Evolutionary conservation across 2,888 invertebrate species (phyloP).

Genomic region (Nineta flava): DNA sequence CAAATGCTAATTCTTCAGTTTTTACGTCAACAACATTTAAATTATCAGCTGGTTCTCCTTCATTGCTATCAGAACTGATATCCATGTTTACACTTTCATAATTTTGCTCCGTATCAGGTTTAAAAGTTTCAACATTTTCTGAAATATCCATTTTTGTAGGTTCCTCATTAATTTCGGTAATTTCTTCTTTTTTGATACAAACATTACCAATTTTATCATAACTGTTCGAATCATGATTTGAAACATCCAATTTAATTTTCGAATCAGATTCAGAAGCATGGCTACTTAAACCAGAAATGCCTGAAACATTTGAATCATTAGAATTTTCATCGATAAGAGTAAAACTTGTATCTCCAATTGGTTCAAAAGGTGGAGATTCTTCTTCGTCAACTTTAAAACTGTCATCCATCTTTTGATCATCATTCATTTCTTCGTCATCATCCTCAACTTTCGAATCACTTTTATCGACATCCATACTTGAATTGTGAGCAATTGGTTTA

Average conservation of each 20-base stretch:
- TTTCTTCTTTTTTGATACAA: slow-evolving; percentile 35
- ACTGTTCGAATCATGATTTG: slow-evolving; percentile 41
- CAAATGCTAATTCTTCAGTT: background rate
- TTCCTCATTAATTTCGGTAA: slow-evolving; percentile 17
- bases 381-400: slow-evolving; percentile 38
- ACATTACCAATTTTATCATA: slow-evolving; percentile 43
- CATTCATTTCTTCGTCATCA: slow-evolving; percentile 20
- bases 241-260: slow-evolving; percentile 19
- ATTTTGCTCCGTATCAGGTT: background rate
- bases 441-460: slow-evolving; percentile 15
- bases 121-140: slow-evolving; percentile 17
- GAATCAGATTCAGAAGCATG: slow-evolving; percentile 27
- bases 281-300: slow-evolving; percentile 36
- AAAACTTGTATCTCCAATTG: slow-evolving; percentile 27
- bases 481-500: slow-evolving; percentile 32
- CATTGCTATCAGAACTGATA: background rate
- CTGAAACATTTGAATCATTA: slow-evolving; percentile 39
- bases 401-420: slow-evolving; percentile 27
- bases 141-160: slow-evolving; percentile 21
- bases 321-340: slow-evolving; percentile 34
- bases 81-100: background rate
- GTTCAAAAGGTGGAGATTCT: slow-evolving; percentile 50
- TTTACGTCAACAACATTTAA: background rate
- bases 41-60: background rate
- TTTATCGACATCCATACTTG: slow-evolving; percentile 5